Conservation (phyloP, 2,113 vertebrate species). For the Morone saxatilis region DNA sequence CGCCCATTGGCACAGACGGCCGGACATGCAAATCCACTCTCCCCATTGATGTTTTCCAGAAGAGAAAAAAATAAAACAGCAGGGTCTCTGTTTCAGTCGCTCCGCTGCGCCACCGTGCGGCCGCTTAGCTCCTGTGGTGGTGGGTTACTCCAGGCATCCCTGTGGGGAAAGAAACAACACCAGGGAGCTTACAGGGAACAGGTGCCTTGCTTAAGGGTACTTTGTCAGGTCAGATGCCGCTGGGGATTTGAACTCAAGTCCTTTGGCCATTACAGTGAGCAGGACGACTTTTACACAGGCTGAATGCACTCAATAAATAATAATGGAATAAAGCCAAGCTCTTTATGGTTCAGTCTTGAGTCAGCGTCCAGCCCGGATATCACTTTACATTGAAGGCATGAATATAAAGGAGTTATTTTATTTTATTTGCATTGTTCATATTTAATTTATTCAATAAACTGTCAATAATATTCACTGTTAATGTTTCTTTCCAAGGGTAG, state of each 20-base stretch:
- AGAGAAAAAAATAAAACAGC: conserved; percentile 38
- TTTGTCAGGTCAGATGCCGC: background rate
- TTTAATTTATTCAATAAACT: background rate
- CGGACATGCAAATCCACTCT: conserved; percentile 83
- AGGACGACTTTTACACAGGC: background rate
- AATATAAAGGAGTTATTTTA: background rate
- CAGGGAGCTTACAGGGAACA: background rate
- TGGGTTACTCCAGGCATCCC: background rate
- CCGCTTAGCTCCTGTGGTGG: fast-evolving
- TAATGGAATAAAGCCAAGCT: background rate
- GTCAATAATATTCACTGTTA: background rate
- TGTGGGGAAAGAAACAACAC: background rate
- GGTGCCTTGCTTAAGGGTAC: background rate
- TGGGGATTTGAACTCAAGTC: background rate
- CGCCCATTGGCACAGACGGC: conserved; percentile 81
- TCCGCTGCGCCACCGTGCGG: conserved; percentile 74
- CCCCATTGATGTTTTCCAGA: conserved; percentile 82
- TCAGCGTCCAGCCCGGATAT: too few relatives aligned
- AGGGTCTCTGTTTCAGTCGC: conserved; percentile 14
- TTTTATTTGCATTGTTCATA: background rate
- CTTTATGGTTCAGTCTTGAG: background rate
- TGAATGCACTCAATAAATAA: background rate
- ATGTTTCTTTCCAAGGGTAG: background rate
- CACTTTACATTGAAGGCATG: background rate
- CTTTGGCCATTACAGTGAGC: background rate